Evolutionary conservation across 30 jellyfish, hydroid and myxozoan species (phyloP), one percentile per base, ranked within the genome.

Genomic region (Calvadosia cruxmelitensis): DNA sequence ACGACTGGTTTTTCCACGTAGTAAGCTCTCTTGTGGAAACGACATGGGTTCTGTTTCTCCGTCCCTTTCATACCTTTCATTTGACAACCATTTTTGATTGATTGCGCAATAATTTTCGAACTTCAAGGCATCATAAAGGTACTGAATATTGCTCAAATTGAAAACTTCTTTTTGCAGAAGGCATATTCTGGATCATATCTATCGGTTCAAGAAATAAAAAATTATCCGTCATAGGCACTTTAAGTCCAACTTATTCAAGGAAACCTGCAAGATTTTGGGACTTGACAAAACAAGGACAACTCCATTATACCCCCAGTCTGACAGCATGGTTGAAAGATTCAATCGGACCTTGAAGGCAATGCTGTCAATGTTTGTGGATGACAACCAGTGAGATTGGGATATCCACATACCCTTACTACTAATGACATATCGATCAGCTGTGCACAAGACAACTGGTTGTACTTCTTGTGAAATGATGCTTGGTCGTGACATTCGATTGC

Each of bases 361-460:
- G 57, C 20, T 42, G 57, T 42, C 57, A 5, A 42, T 42, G 57
- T 42, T 42, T 42, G 57, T 42, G 57, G 57, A 42, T 42, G 57
- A 42, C 57, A 42, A 42, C 20, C 57, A 42, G 20, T 5, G 20
- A 42, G 57, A 42, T 20, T 42, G 57, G 57, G 57, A 42, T 42
- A 42, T 20, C 10, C 57, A 10, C 20, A 10, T 42, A 20, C 57
- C 57, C 20, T 20, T 42, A 42, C 20, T 42, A 20, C 57, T 42
- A 42, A 42, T 42, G 20, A 20, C 57, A 10, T 42, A 42, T 42
- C 57, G 57, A 42, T 42, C 57, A 42, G 57, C 57, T 42, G 57
- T 42, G 10, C 57, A 42, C 20, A 10, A 42, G 20, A 42, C 20
- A 20, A 42, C 57, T 42, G 57, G 57, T 20, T 42, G 57, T 5